Evolutionary conservation across 2,113 vertebrate genomes (phyloP).

Genomic region (Seriola rivoliana): DNA sequence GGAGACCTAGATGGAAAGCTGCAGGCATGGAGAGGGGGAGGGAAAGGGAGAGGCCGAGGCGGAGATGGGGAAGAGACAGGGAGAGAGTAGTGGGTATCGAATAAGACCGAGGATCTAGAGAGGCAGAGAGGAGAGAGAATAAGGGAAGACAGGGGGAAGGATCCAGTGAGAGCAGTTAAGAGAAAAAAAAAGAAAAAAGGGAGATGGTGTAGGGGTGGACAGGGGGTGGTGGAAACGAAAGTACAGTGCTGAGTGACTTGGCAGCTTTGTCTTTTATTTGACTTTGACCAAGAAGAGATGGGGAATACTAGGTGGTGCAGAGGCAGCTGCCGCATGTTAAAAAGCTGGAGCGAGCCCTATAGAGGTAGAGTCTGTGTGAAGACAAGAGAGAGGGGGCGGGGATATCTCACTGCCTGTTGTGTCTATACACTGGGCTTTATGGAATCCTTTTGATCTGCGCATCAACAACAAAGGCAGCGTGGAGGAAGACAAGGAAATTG

Average conservation of each 20-base stretch:
- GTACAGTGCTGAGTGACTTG: conserved; percentile 70
- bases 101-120: conserved; percentile 56
- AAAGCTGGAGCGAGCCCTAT: conserved; percentile 68
- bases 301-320: conserved; percentile 74
- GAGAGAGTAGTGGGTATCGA: conserved; percentile 57
- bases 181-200: conserved; percentile 46
- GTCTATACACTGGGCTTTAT: conserved; percentile 55
- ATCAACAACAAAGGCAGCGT: conserved; percentile 62
- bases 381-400: conserved; percentile 16
- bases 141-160: conserved; percentile 37
- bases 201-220: conserved; percentile 55
- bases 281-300: conserved; percentile 81
- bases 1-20: conserved; percentile 76
- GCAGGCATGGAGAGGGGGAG: conserved; percentile 60
- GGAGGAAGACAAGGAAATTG: conserved; percentile 31
- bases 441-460: conserved; percentile 68
- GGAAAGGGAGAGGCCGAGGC: conserved; percentile 29
- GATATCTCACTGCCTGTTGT: conserved; percentile 31
- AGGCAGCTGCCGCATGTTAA: conserved; percentile 81
- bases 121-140: conserved; percentile 38
- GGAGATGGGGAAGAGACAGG: conserved; percentile 57
- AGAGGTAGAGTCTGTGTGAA: conserved; percentile 51
- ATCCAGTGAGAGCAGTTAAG: conserved; percentile 67
- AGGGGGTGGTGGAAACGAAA: conserved; percentile 69
- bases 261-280: conserved; percentile 84